These are phyloP conservation scores for Sphenopsis melanotis DNA, from an alignment of 2,797 vertebrate species.

Conservation along the genomic window DNA sequence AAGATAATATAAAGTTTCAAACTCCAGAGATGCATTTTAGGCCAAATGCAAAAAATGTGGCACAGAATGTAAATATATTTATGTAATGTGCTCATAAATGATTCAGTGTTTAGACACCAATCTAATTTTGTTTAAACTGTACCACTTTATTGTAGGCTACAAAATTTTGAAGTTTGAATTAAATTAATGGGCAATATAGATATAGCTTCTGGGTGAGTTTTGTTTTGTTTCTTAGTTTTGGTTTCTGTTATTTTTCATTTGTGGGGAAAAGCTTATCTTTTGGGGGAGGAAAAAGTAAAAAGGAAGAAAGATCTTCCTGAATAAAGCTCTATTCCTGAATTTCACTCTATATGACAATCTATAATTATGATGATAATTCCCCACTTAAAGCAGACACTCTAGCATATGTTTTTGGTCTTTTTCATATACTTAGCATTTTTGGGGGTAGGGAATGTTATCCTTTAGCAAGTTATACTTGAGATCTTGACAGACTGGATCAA, in stretches of 20 bases:
- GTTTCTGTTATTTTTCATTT: not conserved
- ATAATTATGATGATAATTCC: not conserved
- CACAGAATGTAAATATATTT: conserved; percentile 68
- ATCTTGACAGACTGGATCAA: rapidly evolving
- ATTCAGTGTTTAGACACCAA: conserved; percentile 68
- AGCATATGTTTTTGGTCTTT: not conserved
- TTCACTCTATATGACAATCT: not conserved
- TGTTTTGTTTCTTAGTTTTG: not conserved
- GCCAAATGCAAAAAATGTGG: conserved; percentile 43
- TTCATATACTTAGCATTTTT: not conserved
- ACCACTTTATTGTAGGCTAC: conserved; percentile 41
- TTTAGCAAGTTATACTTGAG: not conserved
- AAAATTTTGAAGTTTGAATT: conserved; percentile 28
- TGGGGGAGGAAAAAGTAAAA: not conserved
- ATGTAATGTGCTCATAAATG: conserved; percentile 64
- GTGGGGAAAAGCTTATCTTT: not conserved
- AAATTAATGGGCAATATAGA: not conserved
- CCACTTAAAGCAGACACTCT: not conserved
- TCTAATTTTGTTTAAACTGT: conserved; percentile 66
- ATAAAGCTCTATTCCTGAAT: not conserved
- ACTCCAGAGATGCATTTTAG: conserved; percentile 32
- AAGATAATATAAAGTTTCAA: conserved; percentile 26
- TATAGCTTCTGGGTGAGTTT: not conserved
- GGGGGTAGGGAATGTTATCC: not conserved
- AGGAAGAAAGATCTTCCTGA: not conserved